phyloP scores from a whole-genome alignment of 2,888 invertebrate species.

The Nasonia oneida region DNA sequence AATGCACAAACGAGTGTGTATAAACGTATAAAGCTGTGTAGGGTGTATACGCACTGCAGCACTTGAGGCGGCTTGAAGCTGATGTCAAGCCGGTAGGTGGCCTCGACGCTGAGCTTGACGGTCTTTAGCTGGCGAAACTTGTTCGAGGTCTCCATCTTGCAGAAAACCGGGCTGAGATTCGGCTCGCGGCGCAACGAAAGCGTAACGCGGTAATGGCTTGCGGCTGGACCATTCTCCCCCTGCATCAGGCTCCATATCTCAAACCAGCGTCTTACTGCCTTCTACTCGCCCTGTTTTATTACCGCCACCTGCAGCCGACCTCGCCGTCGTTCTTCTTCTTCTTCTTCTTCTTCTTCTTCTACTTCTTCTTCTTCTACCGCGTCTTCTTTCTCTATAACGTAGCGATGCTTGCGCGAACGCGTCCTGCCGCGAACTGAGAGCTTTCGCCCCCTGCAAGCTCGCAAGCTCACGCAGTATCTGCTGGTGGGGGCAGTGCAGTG shows the following conservation, averaged over 20 bases:
- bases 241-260: conserved; percentile 69
- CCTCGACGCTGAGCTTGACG: conserved; percentile 81
- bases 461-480: neutral
- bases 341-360: too few species aligned
- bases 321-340: neutral
- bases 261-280: conserved; percentile 5
- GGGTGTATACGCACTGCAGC: conserved; percentile 79
- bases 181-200: conserved; percentile 80
- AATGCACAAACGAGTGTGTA: too few species aligned
- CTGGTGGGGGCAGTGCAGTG: neutral
- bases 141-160: conserved; percentile 81
- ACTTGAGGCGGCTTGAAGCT: conserved; percentile 81
- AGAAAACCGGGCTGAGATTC: conserved; percentile 80
- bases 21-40: neutral
- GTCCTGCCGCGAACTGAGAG: neutral
- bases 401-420: neutral
- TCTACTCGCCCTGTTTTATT: neutral
- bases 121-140: conserved; percentile 82
- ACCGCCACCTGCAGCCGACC: neutral
- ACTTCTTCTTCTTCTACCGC: too few species aligned
- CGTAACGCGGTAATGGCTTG: conserved; percentile 79
- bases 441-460: neutral
- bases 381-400: neutral
- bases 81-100: conserved; percentile 81
- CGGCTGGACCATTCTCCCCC: conserved; percentile 72